phyloP scores from a whole-genome alignment of 2,888 invertebrate genomes.

The Cremastinae sp. region DNA sequence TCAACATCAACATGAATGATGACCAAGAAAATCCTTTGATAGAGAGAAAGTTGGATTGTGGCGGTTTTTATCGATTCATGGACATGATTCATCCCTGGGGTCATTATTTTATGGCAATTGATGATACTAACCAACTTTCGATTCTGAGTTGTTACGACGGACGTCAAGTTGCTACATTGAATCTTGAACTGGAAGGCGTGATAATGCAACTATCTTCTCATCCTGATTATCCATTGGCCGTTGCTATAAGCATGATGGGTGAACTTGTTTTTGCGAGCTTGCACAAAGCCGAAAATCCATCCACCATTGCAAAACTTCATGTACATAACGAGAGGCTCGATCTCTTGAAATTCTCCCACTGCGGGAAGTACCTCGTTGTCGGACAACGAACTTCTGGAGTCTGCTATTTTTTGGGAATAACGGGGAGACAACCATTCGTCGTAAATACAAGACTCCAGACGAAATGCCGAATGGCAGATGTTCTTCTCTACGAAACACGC shows the following conservation, averaged over 20 bases:
- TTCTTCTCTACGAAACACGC: slow-evolving; percentile 65
- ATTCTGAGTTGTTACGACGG: slow-evolving; percentile 70
- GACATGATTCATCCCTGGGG: slow-evolving; percentile 75
- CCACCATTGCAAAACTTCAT: slow-evolving; percentile 61
- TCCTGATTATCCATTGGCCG: slow-evolving; percentile 70
- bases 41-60: slow-evolving; percentile 61
- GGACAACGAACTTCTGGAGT: slow-evolving; percentile 67
- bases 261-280: slow-evolving; percentile 70
- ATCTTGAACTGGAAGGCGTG: slow-evolving; percentile 64
- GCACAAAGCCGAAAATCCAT: slow-evolving; percentile 64
- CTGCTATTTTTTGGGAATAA: slow-evolving; percentile 69
- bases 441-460: slow-evolving; percentile 63
- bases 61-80: slow-evolving; percentile 66
- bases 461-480: slow-evolving; percentile 65
- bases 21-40: slow-evolving; percentile 48
- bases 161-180: slow-evolving; percentile 59
- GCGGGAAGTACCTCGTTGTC: slow-evolving; percentile 66
- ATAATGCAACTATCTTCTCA: slow-evolving; percentile 68
- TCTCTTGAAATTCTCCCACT: slow-evolving; percentile 72
- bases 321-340: slow-evolving; percentile 70
- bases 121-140: slow-evolving; percentile 63
- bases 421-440: slow-evolving; percentile 52
- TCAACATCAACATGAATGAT: slow-evolving; percentile 63
- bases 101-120: slow-evolving; percentile 68
- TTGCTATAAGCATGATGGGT: slow-evolving; percentile 67